Evolutionary conservation across 2,797 vertebrate genomes (phyloP).

Genomic region (Hylomyscus alleni): DNA sequence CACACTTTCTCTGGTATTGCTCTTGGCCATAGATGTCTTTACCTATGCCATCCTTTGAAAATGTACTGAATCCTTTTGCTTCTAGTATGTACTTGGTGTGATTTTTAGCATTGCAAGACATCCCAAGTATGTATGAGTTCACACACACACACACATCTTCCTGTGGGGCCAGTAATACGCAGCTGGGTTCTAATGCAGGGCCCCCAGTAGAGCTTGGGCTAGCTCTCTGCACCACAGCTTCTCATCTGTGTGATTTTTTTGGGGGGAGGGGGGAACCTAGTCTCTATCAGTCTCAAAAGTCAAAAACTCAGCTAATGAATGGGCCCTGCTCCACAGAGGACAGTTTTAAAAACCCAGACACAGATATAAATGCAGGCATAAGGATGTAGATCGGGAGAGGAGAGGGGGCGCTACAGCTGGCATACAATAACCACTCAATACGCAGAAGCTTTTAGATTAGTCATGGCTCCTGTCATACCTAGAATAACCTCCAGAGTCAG

Average conservation of each 20-base stretch:
- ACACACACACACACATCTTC: neutral
- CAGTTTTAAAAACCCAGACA: conserved; percentile 2
- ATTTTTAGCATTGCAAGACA: neutral
- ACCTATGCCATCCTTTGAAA: conserved; percentile 37
- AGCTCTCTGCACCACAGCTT: neutral
- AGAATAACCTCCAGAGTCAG: neutral
- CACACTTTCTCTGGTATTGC: neutral
- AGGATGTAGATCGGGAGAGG: neutral
- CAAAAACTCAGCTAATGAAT: conserved; percentile 14
- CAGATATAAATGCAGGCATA: neutral
- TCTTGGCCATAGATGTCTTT: neutral
- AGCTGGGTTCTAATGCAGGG: neutral
- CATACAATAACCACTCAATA: neutral
- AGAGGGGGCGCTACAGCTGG: neutral
- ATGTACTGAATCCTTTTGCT: conserved; percentile 18
- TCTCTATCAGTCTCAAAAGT: neutral
- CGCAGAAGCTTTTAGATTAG: neutral
- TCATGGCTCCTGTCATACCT: neutral
- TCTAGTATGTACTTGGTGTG: neutral
- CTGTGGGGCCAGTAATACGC: neutral
- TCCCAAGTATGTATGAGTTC: neutral
- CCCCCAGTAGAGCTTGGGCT: neutral
- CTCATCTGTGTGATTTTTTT: neutral
- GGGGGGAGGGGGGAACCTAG: neutral
- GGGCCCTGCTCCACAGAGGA: neutral